phyloP scores from a whole-genome alignment of 2,888 invertebrate species.

The Aspidiotus destructor region DNA sequence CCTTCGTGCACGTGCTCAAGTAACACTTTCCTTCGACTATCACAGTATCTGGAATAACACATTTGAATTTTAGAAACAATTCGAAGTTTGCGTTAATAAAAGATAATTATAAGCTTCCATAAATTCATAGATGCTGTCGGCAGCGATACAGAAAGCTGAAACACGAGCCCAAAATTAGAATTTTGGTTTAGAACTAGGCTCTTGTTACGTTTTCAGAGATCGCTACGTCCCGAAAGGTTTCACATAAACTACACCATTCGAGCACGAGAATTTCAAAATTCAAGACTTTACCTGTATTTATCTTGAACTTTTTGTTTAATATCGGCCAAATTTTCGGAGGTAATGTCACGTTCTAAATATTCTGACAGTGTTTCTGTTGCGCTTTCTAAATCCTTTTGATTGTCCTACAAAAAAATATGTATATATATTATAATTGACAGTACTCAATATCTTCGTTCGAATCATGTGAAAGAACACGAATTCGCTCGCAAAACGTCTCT shows the following conservation, averaged over 20 bases:
- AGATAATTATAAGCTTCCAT: no score
- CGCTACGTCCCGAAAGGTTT: no score
- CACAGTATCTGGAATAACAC: slow-evolving; percentile 74
- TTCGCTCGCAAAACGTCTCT: no score
- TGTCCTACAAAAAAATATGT: slow-evolving; percentile 51
- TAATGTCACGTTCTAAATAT: slow-evolving; percentile 95
- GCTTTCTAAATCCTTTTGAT: slow-evolving; percentile 94
- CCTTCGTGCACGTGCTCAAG: slow-evolving; percentile 97
- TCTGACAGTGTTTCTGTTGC: slow-evolving; percentile 95
- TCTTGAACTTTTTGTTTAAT: slow-evolving; percentile 99
- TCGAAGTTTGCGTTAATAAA: no score
- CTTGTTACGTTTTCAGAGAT: no score
- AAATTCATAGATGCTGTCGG: no score
- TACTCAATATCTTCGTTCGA: not conserved
- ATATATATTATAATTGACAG: not conserved
- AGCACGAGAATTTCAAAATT: no score
- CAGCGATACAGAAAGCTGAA: no score
- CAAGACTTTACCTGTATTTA: slow-evolving; percentile 70
- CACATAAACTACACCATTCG: no score
- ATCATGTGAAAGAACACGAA: not conserved
- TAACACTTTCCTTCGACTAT: slow-evolving; percentile 88
- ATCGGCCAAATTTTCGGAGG: slow-evolving; percentile 89
- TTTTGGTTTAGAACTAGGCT: no score
- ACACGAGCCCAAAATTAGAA: no score
- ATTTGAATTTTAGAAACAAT: no score